phyloP scores from a whole-genome alignment of 2,113 vertebrate species.

The Cavia aperea region DNA sequence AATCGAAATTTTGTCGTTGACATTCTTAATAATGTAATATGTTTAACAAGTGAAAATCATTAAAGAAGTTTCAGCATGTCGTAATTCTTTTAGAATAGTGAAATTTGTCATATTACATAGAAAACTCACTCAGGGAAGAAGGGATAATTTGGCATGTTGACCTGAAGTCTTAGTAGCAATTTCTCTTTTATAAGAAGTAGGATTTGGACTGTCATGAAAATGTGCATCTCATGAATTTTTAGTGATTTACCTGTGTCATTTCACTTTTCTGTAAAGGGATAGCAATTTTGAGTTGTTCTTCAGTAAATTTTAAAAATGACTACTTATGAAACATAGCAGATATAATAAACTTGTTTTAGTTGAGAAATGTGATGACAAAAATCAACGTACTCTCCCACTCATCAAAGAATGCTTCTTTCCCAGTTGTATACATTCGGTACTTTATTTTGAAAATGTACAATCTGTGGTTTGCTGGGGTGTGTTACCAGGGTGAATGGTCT shows the following conservation, averaged over 20 bases:
- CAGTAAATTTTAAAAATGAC: not conserved
- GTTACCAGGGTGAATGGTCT: not conserved
- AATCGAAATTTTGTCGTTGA: slow-evolving; percentile 26
- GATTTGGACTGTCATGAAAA: slow-evolving; percentile 9
- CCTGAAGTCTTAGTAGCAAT: slow-evolving; percentile 19
- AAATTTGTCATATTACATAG: slow-evolving; percentile 21
- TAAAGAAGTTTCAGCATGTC: slow-evolving; percentile 33
- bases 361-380: slow-evolving; percentile 1
- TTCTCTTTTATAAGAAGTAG: slow-evolving; percentile 33
- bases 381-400: not conserved
- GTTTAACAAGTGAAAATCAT: slow-evolving; percentile 32
- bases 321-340: not conserved
- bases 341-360: not conserved
- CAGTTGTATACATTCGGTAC: not conserved
- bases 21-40: slow-evolving; percentile 15
- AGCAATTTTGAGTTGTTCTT: not conserved
- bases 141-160: slow-evolving; percentile 27
- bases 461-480: not conserved
- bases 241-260: not conserved
- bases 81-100: slow-evolving; percentile 38
- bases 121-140: not conserved
- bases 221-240: not conserved
- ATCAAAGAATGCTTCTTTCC: not conserved
- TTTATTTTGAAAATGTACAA: not conserved
- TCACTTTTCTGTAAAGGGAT: not conserved